Evolutionary conservation across 1,140 invertebrate species (phyloP), one percentile per base, ranked within the genome.

Genomic region (Parapsyche elsis): DNA sequence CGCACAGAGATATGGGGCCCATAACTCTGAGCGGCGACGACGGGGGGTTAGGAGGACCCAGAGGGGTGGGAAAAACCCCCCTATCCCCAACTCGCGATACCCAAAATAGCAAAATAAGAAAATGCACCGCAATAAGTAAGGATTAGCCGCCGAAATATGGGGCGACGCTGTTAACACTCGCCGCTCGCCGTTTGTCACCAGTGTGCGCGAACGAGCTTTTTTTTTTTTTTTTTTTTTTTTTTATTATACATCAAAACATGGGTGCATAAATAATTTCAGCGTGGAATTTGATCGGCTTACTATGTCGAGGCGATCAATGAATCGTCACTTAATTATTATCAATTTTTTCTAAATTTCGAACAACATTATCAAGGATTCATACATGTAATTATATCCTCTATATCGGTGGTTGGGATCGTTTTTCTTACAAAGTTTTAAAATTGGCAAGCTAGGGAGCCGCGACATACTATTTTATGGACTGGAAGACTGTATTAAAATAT

Each of bases 71-170:
- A 38, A 38, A 38, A 38, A 1, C 30, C 16, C 21, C 21, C 61
- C 21, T 64, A 64, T 64, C 59, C 21, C 59, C 5, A 23, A 23
- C 9, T 16, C 21, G 5, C 59, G 5, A 14, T n/a, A 2, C 26
- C 12, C 26, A 7, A 24, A 61, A 61, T 49, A 23, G 45, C 5
- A 74, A 80, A 80, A 80, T 80, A 80, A 80, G 79, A 80, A 80
- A 71, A 80, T 80, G 79, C 79, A 76, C 73, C 57, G 74, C 79
- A 76, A 80, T 80, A 80, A 80, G 79, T 80, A 80, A 80, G 79
- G 79, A 80, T 80, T 80, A 80, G 73, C 44, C 79, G 12, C 73
- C 61, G 38, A 80, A 80, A 80, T 80, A 80, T 80, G 79, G 73
- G 71, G 49, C 49, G 30, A 53, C 49, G 49, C 49, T 61, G 59